These are phyloP conservation scores for Hippoglossus hippoglossus DNA, from an alignment of 2,797 vertebrate genomes.

Conservation along the genomic window DNA sequence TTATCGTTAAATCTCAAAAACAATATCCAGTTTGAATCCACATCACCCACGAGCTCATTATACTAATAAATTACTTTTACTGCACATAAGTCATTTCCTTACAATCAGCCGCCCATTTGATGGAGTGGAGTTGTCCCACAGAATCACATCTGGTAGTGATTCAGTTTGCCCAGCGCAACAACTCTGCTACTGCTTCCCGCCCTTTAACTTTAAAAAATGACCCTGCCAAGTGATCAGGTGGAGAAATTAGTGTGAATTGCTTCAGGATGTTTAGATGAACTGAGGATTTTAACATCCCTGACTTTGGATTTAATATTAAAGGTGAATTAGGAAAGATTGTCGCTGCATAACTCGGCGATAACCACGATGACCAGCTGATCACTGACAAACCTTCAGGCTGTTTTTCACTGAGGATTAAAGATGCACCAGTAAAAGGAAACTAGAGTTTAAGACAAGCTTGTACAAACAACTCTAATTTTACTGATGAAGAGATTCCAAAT, in stretches of 20 bases:
- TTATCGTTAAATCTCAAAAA: constrained; percentile 1
- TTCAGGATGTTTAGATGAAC: neutral
- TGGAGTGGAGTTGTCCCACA: constrained; percentile 2
- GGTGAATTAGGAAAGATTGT: neutral
- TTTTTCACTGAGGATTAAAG: too few species aligned
- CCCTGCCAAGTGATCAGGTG: neutral
- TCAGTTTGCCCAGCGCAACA: neutral
- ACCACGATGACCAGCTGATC: too few species aligned
- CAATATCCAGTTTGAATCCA: neutral
- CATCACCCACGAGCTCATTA: neutral
- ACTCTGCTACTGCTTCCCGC: neutral
- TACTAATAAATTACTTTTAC: constrained; percentile 1
- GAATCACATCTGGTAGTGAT: constrained; percentile 15
- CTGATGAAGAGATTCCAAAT: too few species aligned
- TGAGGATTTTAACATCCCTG: neutral
- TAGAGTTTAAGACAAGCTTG: too few species aligned
- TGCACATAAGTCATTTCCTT: constrained; percentile 14
- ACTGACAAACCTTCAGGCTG: too few species aligned
- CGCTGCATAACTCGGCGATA: too few species aligned
- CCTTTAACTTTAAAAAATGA: constrained; percentile 1
- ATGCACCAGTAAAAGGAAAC: too few species aligned
- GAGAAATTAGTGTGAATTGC: neutral
- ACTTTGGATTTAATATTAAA: neutral
- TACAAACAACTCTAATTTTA: too few species aligned
- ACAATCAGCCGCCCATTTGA: neutral